Evolutionary conservation across 2,888 invertebrate genomes (phyloP), one percentile per base, ranked within the genome.

Genomic region (Itoplectis maculator): DNA sequence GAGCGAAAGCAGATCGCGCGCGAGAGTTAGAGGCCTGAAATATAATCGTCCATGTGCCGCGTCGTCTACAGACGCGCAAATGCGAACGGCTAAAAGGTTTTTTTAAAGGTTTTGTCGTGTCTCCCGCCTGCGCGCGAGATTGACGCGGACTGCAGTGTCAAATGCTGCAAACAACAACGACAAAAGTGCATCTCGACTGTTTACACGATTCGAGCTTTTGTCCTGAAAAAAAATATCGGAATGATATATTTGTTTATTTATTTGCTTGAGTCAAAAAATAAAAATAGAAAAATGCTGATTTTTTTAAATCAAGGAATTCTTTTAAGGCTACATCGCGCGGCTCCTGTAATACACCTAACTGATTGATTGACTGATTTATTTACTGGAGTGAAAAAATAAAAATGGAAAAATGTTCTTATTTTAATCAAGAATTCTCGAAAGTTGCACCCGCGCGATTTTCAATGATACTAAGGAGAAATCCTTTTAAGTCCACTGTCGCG

Each of bases 1-100:
- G n/a, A n/a, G n/a, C 29, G 23, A 56, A n/a, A 15, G 8, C 0
- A 15, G 37, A 11, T 2, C n/a, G 37, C 18, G 35, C 13, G 35
- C 15, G 11, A 37, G 40, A 37, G 37, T 61, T 15, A 15, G 8
- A 40, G 37, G 37, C 61, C 37, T 37, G 61, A 61, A 61, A 61
- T 61, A 61, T 61, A 61, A 61, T 61, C 61, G 61, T 37, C 37
- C 37, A 37, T 61, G 37, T 37, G 61, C 18, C 15, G 37, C 61
- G 61, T 2, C 29, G 29, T 37, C 61, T 37, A 61, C 18, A n/a
- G 7, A 6, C 8, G 15, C 37, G 15, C 61, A 37, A 61, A 61
- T 37, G 37, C 15, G 1, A 37, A 37, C n/a, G 37, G 15, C 61
- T 61, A 61, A 61, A 61, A 61, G 37, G 15, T n/a, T 18, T 61